phyloP scores from a whole-genome alignment of 2,888 invertebrate genomes.

The Heliconius aoede region DNA sequence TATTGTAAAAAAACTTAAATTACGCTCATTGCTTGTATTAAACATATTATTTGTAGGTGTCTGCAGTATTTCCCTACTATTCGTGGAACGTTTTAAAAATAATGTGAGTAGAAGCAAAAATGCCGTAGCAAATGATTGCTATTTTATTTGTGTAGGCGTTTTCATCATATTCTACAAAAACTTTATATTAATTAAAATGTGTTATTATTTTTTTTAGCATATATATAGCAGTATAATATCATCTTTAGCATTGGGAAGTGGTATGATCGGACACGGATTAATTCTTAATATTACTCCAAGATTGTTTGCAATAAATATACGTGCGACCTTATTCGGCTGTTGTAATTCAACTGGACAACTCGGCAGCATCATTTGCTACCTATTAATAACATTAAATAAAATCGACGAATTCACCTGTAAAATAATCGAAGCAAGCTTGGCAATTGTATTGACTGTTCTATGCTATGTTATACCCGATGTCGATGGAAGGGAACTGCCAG shows the following conservation, averaged over 20 bases:
- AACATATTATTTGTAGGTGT: slow-evolving; percentile 63
- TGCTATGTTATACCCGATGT: slow-evolving; percentile 66
- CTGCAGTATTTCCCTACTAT: slow-evolving; percentile 54
- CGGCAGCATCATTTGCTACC: slow-evolving; percentile 66
- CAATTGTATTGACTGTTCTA: slow-evolving; percentile 55
- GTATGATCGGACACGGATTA: slow-evolving; percentile 61
- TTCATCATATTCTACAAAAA: background rate
- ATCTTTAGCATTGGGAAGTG: slow-evolving; percentile 62
- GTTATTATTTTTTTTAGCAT: slow-evolving; percentile 57
- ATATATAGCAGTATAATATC: slow-evolving; percentile 54
- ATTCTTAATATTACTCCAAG: slow-evolving; percentile 70
- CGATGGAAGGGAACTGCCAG: slow-evolving; percentile 73
- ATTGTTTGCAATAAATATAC: slow-evolving; percentile 67
- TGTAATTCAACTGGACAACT: slow-evolving; percentile 70
- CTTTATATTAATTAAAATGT: background rate
- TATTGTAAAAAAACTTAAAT: slow-evolving; percentile 57
- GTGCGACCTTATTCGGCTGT: slow-evolving; percentile 67
- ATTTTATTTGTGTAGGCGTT: slow-evolving; percentile 28
- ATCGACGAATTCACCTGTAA: slow-evolving; percentile 56
- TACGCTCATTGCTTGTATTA: slow-evolving; percentile 60
- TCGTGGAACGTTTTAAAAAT: slow-evolving; percentile 47
- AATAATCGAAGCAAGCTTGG: slow-evolving; percentile 54
- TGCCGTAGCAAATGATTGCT: slow-evolving; percentile 9
- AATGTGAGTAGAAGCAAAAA: slow-evolving; percentile 47
- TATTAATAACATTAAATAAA: slow-evolving; percentile 59